Conservation (phyloP, 2,888 invertebrate genomes). For the Corythucha ciliata region DNA sequence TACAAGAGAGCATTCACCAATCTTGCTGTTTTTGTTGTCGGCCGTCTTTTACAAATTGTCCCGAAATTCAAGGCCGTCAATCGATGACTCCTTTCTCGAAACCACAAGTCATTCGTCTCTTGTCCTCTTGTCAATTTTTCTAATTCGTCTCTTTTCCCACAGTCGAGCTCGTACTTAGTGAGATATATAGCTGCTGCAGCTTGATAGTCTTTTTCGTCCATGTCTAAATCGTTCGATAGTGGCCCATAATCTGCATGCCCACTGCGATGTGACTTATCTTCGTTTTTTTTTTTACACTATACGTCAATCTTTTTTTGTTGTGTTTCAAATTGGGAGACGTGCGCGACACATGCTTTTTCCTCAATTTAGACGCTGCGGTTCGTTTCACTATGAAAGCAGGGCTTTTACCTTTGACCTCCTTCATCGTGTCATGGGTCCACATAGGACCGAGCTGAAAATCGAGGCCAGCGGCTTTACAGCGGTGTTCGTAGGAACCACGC, state of each 20-base stretch:
- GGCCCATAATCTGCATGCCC: slow-evolving; percentile 19
- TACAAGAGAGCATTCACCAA: not conserved
- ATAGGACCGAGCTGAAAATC: not conserved
- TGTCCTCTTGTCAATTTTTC: too few species aligned
- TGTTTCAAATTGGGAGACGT: too few species aligned
- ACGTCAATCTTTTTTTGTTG: too few species aligned
- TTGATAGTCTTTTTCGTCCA: slow-evolving; percentile 14
- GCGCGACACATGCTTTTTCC: not conserved
- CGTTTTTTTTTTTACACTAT: too few species aligned
- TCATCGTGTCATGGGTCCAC: not conserved
- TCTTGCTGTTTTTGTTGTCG: not conserved
- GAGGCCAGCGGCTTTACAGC: not conserved
- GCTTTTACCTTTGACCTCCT: slow-evolving; percentile 8
- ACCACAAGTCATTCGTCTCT: not conserved
- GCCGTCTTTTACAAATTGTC: not conserved
- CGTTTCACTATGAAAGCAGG: not conserved
- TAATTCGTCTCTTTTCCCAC: not conserved
- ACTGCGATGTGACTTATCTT: too few species aligned
- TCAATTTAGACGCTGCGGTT: not conserved
- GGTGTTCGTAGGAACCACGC: not conserved
- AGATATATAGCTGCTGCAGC: not conserved
- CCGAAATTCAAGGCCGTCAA: too few species aligned
- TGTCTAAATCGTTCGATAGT: slow-evolving; percentile 18
- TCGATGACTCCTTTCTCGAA: too few species aligned
- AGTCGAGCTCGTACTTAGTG: not conserved